Base-by-base conservation (phyloP, 1,140 invertebrate genomes). In the Wasmannia auropunctata region DNA sequence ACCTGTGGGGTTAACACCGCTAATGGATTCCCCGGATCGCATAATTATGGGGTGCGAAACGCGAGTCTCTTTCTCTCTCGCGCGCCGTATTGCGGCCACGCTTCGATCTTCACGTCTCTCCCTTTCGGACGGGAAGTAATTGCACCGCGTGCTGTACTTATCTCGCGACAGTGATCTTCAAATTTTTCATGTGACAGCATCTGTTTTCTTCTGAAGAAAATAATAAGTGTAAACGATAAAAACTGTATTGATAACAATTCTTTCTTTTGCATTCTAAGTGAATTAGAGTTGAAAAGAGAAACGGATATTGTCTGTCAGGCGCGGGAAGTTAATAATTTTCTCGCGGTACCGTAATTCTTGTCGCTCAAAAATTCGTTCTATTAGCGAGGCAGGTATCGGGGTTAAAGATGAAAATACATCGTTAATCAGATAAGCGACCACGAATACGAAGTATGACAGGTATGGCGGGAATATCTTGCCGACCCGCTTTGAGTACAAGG, bases 11-110 rank as follows among this genome's bases (percentile, higher is more conserved):
- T 90, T 90, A 90, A 90, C 65, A 19, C 60, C 22, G 83, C 88
- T 90, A 90, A 90, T 90, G 89, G 87, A 90, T 90, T 90, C 89
- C n/a, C 77, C 70, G 70, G 56, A 86, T 83, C 83, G 72, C 74
- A 67, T 90, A 90, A 90, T 90, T 90, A 84, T 72, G 86, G 86
- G 86, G 77, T 86, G 63, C 62, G 69, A 88, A 77, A 76, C 58
- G 81, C 72, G 72, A 86, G 60, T 90, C 54, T 90, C 54, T 51
- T 63, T 62, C 69, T 90, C 54, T 90, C 54, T 51, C 70, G 69
- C 69, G 70, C 43, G 54, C 19, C 10, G 14, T 16, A 25, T 70
- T 28, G 31, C 77, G 54, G 19, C 40, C 34, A 40, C n/a, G 11
- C 2, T 6, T 34, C n/a, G 49, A 16, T 37, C 37, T 62, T n/a